These are phyloP conservation scores for Chaetura pelagica DNA, from an alignment of 2,113 vertebrate genomes.

Conservation along the genomic window DNA sequence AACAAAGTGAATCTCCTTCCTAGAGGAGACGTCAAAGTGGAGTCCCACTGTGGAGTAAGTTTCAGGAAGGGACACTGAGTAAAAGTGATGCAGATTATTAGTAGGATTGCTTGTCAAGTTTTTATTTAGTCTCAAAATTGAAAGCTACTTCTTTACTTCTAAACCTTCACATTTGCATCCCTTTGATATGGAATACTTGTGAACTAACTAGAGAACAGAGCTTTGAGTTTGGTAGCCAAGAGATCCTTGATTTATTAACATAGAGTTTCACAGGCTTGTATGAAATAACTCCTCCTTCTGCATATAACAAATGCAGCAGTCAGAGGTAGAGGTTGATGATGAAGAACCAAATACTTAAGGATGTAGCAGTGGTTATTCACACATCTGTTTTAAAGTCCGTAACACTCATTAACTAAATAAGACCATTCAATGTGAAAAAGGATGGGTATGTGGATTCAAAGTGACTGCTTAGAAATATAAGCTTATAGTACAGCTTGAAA, in stretches of 20 bases:
- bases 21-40: background rate
- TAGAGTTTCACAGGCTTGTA: background rate
- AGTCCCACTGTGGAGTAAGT: background rate
- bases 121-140: constrained; percentile 42
- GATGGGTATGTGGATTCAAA: background rate
- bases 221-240: constrained; percentile 37
- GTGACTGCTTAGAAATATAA: background rate
- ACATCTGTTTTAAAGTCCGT: background rate
- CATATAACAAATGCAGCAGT: background rate
- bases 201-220: constrained; percentile 61
- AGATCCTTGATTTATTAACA: constrained; percentile 26
- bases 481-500: background rate
- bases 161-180: constrained; percentile 45
- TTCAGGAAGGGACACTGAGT: background rate
- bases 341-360: background rate
- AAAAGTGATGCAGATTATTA: background rate
- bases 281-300: background rate
- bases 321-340: background rate
- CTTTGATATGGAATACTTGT: constrained; percentile 57
- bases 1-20: background rate
- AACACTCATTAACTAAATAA: background rate
- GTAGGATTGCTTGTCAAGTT: constrained; percentile 4
- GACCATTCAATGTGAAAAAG: background rate
- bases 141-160: constrained; percentile 41
- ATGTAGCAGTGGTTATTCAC: background rate